A percentile compares a stretch with the other conserved stretches of the same genome.
phyloP scores from a whole-genome alignment of 2,113 vertebrate genomes.

The Egretta garzetta region DNA sequence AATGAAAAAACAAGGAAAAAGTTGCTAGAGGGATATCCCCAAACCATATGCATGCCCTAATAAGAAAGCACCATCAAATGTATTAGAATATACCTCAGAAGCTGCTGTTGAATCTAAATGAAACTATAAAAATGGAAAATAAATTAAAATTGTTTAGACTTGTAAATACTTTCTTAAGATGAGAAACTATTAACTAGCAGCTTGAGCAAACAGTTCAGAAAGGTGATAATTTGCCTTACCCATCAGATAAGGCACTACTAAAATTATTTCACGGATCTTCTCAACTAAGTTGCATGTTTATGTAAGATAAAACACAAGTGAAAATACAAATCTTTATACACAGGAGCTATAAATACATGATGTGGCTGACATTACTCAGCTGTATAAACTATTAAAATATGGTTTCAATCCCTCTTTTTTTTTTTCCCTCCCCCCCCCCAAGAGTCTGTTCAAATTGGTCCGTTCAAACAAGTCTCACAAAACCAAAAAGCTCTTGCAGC shows the following conservation, averaged over 20 bases:
- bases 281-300: not conserved
- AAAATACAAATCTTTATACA: not conserved
- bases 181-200: not conserved
- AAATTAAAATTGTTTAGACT: not conserved
- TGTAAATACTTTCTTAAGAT: not conserved
- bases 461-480: not conserved
- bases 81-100: not conserved
- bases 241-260: not conserved
- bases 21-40: not conserved
- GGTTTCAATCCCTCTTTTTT: not conserved
- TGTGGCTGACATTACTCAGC: not conserved
- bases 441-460: not conserved
- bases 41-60: accelerated
- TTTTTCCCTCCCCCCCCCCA: not conserved
- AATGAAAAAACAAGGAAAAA: not conserved
- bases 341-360: not conserved
- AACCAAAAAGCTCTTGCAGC: not conserved
- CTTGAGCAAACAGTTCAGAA: not conserved
- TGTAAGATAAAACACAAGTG: not conserved
- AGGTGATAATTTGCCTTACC: not conserved
- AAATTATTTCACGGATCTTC: not conserved
- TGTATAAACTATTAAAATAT: not conserved
- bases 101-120: not conserved
- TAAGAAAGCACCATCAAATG: not conserved
- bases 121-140: not conserved